Evolutionary conservation across 1,140 invertebrate genomes (phyloP), one percentile per base, ranked within the genome.

Genomic region (Macrobrachium nipponense): DNA sequence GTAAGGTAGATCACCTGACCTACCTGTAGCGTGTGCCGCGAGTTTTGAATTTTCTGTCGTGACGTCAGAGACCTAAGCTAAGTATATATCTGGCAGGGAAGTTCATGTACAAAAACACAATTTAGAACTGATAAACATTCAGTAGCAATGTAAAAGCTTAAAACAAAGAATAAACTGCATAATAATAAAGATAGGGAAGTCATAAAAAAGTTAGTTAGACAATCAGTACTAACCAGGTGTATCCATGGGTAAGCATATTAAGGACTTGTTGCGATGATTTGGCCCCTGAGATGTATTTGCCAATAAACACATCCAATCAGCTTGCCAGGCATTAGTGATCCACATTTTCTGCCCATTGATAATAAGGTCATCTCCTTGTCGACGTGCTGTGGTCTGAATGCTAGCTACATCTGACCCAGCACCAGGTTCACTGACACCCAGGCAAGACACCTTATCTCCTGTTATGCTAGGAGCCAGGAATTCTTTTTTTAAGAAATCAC

Each of bases 261-360:
- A 91, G 36, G 93, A 94, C 89, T 94, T 94, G 89, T 93, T 94
- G 75, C 89, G 89, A 89, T 94, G 93, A 20, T 90, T 66, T 8
- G 20, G 66, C 90, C 89, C 90, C 51, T 90, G 85, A 17, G 89
- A 89, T 7, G 94, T 94, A 89, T 93, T 94, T 15, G 92, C 93
- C 36, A 94, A 89, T 17, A 94, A 89, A 90, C 93, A 93, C 90
- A 94, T 94, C 93, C 93, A 94, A 89, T 94, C 94, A 18, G 93
- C 93, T 89, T 93, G 92, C 18, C 89, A 89, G 12, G 91, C 93
- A 88, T 92, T 93, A 0, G 93, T 94, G 61, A 92, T 93, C 93
- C 93, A 93, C 92, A 93, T 93, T 89, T 93, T 93, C 20, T 91
- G 90, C 5, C 93, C 93, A 89, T 93, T 93, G 27, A 93, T 93